These are phyloP conservation scores for Gymnothorax reevesii DNA, from an alignment of 2,797 vertebrate genomes.

Conservation along the genomic window DNA sequence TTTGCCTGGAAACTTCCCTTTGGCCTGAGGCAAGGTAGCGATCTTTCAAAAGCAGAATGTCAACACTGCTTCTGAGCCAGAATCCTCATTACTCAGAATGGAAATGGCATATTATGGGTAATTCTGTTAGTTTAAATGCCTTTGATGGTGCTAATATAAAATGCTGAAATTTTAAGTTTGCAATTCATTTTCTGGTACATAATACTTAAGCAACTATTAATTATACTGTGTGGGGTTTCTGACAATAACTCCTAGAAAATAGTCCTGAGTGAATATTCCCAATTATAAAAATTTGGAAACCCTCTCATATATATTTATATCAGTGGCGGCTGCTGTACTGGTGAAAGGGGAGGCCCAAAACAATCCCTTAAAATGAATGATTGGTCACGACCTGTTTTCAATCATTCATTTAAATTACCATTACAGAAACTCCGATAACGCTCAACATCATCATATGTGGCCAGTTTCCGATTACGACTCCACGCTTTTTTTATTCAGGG, in stretches of 20 bases:
- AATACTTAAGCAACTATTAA: neutral
- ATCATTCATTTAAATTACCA: too few relatives aligned
- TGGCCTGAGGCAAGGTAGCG: neutral
- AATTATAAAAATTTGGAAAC: too few relatives aligned
- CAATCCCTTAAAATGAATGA: too few relatives aligned
- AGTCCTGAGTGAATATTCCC: neutral
- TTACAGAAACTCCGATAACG: too few relatives aligned
- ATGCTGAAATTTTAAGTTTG: neutral
- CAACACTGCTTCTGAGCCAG: neutral
- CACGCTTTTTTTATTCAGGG: too few relatives aligned
- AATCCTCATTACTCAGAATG: neutral
- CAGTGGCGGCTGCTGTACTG: too few relatives aligned
- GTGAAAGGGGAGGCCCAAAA: too few relatives aligned
- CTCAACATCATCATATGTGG: too few relatives aligned
- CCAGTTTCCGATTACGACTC: too few relatives aligned
- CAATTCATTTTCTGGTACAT: neutral
- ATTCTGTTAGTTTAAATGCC: neutral
- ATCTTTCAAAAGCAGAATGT: slow-evolving; percentile 1
- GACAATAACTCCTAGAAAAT: neutral
- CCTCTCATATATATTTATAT: too few relatives aligned
- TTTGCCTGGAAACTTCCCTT: neutral
- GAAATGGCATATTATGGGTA: neutral
- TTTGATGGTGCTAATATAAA: neutral
- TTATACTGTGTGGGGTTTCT: neutral
- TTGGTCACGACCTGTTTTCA: too few relatives aligned